Base-by-base conservation (phyloP, 2,888 invertebrate genomes). In the Aphodius granarius region DNA sequence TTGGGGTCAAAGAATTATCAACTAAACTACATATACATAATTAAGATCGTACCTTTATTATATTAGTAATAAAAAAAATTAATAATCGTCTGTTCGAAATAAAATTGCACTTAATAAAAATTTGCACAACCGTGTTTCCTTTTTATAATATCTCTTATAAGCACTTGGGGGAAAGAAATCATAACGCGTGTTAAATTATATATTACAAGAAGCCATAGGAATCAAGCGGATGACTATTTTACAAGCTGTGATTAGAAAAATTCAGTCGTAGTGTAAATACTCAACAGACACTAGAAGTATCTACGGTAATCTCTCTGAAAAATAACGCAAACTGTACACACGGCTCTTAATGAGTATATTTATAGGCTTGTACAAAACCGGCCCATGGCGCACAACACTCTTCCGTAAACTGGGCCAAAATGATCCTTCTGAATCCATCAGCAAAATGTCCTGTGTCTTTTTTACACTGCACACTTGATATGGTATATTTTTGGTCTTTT, bases 141-240 rank as follows among this genome's bases (percentile, higher is more conserved):
- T 63, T 4, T 17, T 63, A 63, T 2, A 3, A 16, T 66, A 16
- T 66, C 21, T 16, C 5, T 20, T 16, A 15, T n/a, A 66, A 20
- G 66, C 17, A 19, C 21, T 21, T 65, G 66, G 23, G 43, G 43
- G 66, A 22, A 65, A 73, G 73, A 65, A 73, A 73, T 64, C 21
- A 21, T 72, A 18, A 66, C 23, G 75, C 75, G 72, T 75, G 72
- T 75, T 75, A 75, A 75, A 75, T 75, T 75, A 75, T 75, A 75
- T 75, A 75, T 72, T 75, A 75, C 75, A 75, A 75, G 71, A 75
- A 72, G 75, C 75, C 63, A 72, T 63, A 43, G 63, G 20, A 72
- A 43, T 23, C n/a, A 72, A 22, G 22, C 23, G 23, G 23, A 72
- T 43, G 62, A 72, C 19, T 62, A 72, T 63, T 72, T 62, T 43